A percentile compares a stretch with the other conserved stretches of the same genome.
Evolutionary conservation across 2,888 invertebrate genomes (phyloP).

Genomic region (Drosophila parthenogenetica): DNA sequence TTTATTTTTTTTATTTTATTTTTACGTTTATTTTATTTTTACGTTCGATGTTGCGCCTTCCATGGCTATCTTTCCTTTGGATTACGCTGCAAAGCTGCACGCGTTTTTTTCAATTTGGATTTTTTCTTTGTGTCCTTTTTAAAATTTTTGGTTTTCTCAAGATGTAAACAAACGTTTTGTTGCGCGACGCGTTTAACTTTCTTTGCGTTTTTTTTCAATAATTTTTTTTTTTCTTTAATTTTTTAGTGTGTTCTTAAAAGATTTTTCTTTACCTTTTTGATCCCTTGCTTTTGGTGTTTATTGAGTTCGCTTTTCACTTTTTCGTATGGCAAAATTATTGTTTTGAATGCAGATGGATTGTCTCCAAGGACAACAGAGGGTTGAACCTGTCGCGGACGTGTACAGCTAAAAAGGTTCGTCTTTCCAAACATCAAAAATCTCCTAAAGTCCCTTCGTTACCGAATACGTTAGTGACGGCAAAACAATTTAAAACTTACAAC

Average conservation of each 20-base stretch:
- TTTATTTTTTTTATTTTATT: too few species aligned
- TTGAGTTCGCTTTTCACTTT: conserved; percentile 72
- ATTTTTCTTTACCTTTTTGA: conserved; percentile 19
- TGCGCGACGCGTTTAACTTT: conserved; percentile 60
- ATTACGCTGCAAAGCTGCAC: conserved; percentile 50
- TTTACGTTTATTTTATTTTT: conserved; percentile 29
- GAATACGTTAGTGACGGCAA: conserved; percentile 25
- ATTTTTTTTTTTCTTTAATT: conserved; percentile 31
- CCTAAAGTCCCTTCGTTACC: conserved; percentile 49
- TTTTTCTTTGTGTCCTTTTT: conserved; percentile 29
- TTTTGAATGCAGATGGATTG: conserved; percentile 83
- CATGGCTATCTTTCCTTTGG: conserved; percentile 64
- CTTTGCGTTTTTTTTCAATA: conserved; percentile 35
- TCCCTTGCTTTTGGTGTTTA: conserved; percentile 45
- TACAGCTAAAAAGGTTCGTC: conserved; percentile 52
- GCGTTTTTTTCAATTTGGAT: conserved; percentile 56
- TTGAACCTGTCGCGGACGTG: conserved; percentile 33
- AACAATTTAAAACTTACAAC: conserved; percentile 58
- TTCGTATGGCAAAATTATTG: conserved; percentile 72
- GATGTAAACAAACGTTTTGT: conserved; percentile 82
- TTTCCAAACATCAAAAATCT: conserved; percentile 10
- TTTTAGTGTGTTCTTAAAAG: conserved; percentile 33
- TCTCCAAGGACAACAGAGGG: conserved; percentile 80
- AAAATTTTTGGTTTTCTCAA: conserved; percentile 65
- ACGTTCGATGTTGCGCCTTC: conserved; percentile 45